These are phyloP conservation scores for Mionectes olivaceus DNA, from an alignment of 2,797 vertebrate genomes.

Conservation along the genomic window DNA sequence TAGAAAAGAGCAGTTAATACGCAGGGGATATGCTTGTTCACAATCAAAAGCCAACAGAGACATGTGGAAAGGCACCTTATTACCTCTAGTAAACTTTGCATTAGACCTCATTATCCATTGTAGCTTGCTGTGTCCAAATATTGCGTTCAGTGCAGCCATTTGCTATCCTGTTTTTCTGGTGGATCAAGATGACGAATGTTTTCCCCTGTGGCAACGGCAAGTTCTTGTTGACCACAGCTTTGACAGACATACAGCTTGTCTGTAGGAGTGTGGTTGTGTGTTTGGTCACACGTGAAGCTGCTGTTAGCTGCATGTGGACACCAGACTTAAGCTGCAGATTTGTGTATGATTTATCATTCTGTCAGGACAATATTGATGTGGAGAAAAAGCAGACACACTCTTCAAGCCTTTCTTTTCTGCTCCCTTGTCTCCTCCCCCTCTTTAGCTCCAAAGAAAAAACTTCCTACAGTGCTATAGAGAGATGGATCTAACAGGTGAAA, in stretches of 20 bases:
- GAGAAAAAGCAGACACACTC: rapidly evolving
- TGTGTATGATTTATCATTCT: background rate
- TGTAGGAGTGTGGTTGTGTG: background rate
- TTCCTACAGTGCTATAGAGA: background rate
- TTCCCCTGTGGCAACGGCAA: background rate
- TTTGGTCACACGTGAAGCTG: background rate
- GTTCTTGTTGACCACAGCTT: background rate
- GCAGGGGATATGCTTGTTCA: background rate
- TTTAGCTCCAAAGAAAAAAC: background rate
- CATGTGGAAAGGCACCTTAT: background rate
- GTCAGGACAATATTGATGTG: background rate
- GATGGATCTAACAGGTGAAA: background rate
- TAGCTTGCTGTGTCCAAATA: background rate
- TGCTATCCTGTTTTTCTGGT: background rate
- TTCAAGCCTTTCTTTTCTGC: background rate
- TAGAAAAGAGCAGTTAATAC: background rate
- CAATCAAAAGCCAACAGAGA: background rate
- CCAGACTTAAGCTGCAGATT: background rate
- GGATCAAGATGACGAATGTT: background rate
- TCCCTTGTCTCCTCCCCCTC: background rate
- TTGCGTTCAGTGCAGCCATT: background rate
- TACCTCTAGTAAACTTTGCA: background rate
- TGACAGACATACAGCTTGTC: background rate
- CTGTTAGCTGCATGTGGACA: background rate
- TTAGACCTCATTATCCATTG: background rate